Percentiles rank a stretch among this genome's conserved stretches.
Conservation (phyloP, 2,113 vertebrate species). For the Morone saxatilis region DNA sequence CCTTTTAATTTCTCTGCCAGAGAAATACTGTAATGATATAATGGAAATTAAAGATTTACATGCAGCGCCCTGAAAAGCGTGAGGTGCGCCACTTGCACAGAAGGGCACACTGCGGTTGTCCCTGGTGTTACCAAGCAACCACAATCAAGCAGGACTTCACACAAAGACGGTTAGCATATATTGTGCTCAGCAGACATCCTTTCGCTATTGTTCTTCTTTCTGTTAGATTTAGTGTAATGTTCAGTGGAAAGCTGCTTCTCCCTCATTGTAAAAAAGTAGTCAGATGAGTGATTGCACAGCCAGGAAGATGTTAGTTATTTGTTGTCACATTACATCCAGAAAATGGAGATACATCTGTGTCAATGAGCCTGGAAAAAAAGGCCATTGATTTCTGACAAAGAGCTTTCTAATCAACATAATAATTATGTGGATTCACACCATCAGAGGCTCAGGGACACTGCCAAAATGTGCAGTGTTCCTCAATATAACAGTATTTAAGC, state of each 20-base stretch:
- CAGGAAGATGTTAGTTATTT: neutral
- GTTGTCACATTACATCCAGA: slow-evolving; percentile 4
- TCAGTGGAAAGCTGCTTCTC: neutral
- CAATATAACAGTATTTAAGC: neutral
- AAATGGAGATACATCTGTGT: neutral
- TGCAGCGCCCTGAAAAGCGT: neutral
- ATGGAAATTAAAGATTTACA: neutral
- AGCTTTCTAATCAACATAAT: neutral
- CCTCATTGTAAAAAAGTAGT: neutral
- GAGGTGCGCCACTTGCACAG: neutral
- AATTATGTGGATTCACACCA: neutral
- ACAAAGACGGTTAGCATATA: slow-evolving; percentile 39
- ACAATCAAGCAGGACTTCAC: slow-evolving; percentile 33
- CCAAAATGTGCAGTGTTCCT: neutral
- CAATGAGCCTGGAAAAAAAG: neutral
- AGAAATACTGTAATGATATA: neutral
- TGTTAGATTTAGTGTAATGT: neutral
- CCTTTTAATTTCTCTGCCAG: neutral
- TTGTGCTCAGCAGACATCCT: slow-evolving; percentile 32
- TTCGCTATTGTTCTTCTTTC: slow-evolving; percentile 16
- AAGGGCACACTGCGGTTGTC: slow-evolving; percentile 25
- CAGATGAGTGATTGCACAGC: neutral
- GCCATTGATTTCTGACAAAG: neutral
- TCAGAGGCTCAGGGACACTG: neutral
- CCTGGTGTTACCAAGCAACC: slow-evolving; percentile 66